Percentiles rank a stretch among this genome's conserved stretches.
These are phyloP conservation scores for Tyria jacobaeae DNA, from an alignment of 2,888 invertebrate species.

Conservation along the genomic window DNA sequence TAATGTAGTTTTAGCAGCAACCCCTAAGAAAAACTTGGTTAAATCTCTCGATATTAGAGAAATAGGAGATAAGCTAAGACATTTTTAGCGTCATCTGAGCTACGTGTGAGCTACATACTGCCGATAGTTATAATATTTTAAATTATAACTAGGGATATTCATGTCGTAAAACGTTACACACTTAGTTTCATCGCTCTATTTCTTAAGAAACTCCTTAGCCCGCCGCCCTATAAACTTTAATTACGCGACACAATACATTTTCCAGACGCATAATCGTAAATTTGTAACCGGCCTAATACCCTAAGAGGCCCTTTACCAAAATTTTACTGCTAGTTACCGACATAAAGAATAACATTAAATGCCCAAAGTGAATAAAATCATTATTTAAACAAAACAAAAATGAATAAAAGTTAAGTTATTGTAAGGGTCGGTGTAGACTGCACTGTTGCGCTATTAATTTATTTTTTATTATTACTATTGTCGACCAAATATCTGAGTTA, in stretches of 20 bases:
- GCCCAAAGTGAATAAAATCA: conserved; percentile 54
- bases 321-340: conserved; percentile 53
- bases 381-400: conserved; percentile 48
- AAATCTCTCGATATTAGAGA: too few relatives aligned
- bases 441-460: neutral
- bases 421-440: conserved; percentile 7
- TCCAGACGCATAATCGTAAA: conserved; percentile 36
- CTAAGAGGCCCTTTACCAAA: conserved; percentile 46
- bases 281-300: conserved; percentile 39
- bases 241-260: conserved; percentile 38
- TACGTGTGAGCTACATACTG: too few relatives aligned
- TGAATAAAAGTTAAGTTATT: conserved; percentile 16
- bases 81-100: too few relatives aligned
- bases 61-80: too few relatives aligned
- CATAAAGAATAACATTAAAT: conserved; percentile 56
- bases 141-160: conserved; percentile 4
- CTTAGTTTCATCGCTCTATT: conserved; percentile 2
- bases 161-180: neutral
- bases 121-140: conserved; percentile 6
- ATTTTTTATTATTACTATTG: too few relatives aligned
- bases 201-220: conserved; percentile 9
- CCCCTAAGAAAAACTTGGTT: too few relatives aligned
- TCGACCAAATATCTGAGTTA: too few relatives aligned
- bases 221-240: conserved; percentile 35
- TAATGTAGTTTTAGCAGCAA: too few relatives aligned